These are phyloP conservation scores for Nomada flava DNA, from an alignment of 2,888 invertebrate species.

Conservation along the genomic window DNA sequence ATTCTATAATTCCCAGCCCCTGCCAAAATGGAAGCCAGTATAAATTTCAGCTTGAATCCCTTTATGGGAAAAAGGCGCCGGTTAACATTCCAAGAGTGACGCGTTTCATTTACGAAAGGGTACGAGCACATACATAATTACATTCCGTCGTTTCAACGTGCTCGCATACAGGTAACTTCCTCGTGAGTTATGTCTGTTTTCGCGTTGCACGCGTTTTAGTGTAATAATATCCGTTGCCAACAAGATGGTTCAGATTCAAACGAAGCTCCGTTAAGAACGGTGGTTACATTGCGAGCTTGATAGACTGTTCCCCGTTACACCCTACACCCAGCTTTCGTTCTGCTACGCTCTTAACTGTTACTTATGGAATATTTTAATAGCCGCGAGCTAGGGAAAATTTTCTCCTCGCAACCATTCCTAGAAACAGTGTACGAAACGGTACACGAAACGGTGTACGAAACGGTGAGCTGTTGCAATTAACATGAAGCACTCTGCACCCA, in stretches of 20 bases:
- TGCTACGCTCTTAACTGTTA: conserved; percentile 8
- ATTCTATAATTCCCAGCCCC: not conserved
- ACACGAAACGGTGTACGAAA: not conserved
- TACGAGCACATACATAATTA: conserved; percentile 14
- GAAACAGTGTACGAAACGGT: too few relatives aligned
- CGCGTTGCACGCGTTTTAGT: conserved; percentile 38
- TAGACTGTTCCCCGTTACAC: conserved; percentile 3
- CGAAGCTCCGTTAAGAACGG: conserved; percentile 29
- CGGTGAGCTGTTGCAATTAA: conserved; percentile 18
- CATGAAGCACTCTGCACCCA: not conserved
- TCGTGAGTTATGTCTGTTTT: conserved; percentile 41
- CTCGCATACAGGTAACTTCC: conserved; percentile 23
- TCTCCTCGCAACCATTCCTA: conserved; percentile 10
- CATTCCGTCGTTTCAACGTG: conserved; percentile 21
- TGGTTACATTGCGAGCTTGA: conserved; percentile 12
- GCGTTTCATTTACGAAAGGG: conserved; percentile 10
- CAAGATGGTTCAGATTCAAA: conserved; percentile 39
- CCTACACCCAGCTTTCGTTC: not conserved
- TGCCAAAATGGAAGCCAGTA: not conserved
- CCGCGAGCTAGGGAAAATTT: conserved; percentile 28
- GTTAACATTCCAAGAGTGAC: not conserved
- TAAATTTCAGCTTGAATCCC: not conserved
- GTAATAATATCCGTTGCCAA: conserved; percentile 32
- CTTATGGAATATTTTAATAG: conserved; percentile 44
- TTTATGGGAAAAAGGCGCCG: too few relatives aligned